These are phyloP conservation scores for Alfaro cultratus DNA, from an alignment of 2,797 vertebrate species.

Conservation along the genomic window DNA sequence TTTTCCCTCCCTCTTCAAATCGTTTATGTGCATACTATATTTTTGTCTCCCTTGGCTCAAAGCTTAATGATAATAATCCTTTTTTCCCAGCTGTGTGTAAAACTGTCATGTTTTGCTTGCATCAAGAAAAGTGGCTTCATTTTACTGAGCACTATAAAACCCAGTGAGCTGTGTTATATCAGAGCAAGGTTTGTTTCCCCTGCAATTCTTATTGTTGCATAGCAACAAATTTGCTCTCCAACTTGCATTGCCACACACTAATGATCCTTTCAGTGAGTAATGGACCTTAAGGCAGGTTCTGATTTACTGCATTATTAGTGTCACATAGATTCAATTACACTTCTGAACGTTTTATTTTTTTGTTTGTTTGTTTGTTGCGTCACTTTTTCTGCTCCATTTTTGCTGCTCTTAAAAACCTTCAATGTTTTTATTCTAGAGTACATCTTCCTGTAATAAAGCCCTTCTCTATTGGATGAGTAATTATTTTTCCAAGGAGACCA, in stretches of 20 bases:
- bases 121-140: constrained; percentile 9
- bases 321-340: constrained; percentile 9
- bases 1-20: neutral
- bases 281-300: constrained; percentile 25
- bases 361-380: neutral
- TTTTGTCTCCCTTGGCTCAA: neutral
- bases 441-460: neutral
- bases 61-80: neutral
- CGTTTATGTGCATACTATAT: neutral
- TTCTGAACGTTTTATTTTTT: neutral
- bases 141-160: constrained; percentile 14
- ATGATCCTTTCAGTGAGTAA: constrained; percentile 11
- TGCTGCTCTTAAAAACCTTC: neutral
- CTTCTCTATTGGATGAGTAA: neutral
- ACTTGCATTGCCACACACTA: constrained; percentile 16
- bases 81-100: neutral
- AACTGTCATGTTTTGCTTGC: constrained; percentile 14
- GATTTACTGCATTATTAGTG: constrained; percentile 27
- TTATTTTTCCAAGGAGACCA: neutral
- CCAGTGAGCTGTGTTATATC: constrained; percentile 30
- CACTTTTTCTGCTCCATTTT: neutral
- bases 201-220: constrained; percentile 41
- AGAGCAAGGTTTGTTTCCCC: constrained; percentile 12
- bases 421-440: neutral
- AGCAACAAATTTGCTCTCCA: constrained; percentile 49